Conservation (phyloP, 1,140 invertebrate genomes). For the Drosophila nasuta region DNA sequence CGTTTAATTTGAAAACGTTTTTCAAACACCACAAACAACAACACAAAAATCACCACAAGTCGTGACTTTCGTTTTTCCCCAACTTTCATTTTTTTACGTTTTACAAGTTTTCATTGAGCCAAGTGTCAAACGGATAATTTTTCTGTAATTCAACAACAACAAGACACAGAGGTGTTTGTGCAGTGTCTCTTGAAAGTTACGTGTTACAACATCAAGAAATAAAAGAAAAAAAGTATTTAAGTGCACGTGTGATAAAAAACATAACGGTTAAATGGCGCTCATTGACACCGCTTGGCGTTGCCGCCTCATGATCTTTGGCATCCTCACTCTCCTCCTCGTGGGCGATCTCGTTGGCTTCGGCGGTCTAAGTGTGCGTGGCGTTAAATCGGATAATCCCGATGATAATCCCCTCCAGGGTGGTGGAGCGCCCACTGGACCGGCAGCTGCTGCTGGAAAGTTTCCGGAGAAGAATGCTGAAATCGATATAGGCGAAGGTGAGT, state of each 20-base stretch:
- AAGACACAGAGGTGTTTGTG: constrained; percentile 41
- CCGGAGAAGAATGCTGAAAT: constrained; percentile 82
- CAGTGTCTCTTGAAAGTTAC: constrained; percentile 19
- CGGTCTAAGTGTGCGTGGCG: constrained; percentile 67
- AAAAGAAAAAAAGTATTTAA: not conserved
- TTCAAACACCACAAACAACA: constrained; percentile 29
- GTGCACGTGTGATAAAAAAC: not conserved
- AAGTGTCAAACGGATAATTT: constrained; percentile 38
- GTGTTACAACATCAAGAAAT: constrained; percentile 1
- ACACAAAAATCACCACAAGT: constrained; percentile 24
- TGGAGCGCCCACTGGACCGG: constrained; percentile 67
- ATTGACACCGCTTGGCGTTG: constrained; percentile 83
- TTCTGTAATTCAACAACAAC: constrained; percentile 22
- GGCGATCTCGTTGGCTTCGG: constrained; percentile 81
- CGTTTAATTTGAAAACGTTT: constrained; percentile 62
- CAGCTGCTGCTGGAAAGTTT: constrained; percentile 74
- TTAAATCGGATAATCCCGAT: constrained; percentile 73
- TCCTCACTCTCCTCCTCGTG: constrained; percentile 75
- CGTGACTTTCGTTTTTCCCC: constrained; percentile 57
- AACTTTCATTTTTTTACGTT: constrained; percentile 67
- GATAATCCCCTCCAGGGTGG: constrained; percentile 47
- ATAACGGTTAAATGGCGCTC: constrained; percentile 44
- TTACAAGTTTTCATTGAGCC: constrained; percentile 57
- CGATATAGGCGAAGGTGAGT: constrained; percentile 84
- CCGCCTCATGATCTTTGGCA: constrained; percentile 76